phyloP scores from a whole-genome alignment of 2,797 vertebrate species.

The Mycteria americana region DNA sequence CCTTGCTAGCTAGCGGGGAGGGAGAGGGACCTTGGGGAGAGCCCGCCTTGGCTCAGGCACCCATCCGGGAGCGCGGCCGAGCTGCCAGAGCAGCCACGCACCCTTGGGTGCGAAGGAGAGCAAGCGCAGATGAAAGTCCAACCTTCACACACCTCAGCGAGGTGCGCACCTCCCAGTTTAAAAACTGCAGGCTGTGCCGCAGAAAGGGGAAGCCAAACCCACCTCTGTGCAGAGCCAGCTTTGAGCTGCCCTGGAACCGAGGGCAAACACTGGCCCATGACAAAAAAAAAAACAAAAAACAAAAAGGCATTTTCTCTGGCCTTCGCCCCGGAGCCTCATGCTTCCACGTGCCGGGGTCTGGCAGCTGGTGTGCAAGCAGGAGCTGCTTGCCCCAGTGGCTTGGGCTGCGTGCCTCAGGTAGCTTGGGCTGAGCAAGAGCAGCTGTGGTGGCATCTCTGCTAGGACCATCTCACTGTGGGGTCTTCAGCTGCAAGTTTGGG shows the following conservation, averaged over 20 bases:
- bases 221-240: background rate
- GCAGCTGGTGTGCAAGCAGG: background rate
- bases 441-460: background rate
- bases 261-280: background rate
- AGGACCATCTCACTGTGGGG: accelerated
- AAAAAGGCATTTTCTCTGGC: background rate
- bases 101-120: background rate
- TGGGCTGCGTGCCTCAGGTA: background rate
- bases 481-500: background rate
- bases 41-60: background rate
- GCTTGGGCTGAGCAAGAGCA: background rate
- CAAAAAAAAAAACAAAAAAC: no score
- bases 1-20: background rate
- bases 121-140: background rate
- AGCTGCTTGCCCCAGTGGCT: background rate
- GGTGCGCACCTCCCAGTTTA: no score
- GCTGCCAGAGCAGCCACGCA: background rate
- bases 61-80: accelerated
- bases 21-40: background rate
- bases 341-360: accelerated
- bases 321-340: background rate
- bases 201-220: background rate
- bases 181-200: background rate
- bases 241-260: background rate
- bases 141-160: background rate